phyloP scores from a whole-genome alignment of 2,888 invertebrate genomes.

The Amphipoea oculea region DNA sequence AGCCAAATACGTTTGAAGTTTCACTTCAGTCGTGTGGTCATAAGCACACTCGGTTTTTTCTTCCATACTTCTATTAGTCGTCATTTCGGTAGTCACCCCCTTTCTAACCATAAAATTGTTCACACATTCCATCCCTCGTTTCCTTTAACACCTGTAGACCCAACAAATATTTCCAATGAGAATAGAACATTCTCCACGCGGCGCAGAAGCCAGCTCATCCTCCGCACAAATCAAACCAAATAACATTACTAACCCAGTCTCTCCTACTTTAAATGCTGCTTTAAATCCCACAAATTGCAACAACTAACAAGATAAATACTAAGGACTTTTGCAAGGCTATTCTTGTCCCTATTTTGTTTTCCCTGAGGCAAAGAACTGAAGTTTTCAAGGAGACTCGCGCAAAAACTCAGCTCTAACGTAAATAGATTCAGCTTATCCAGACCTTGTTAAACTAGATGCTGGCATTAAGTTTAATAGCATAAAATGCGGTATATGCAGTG shows the following conservation, averaged over 20 bases:
- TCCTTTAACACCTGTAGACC: not conserved
- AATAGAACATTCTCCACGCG: not conserved
- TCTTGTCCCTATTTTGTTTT: slow-evolving; percentile 35
- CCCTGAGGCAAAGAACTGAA: slow-evolving; percentile 31
- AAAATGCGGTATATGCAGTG: slow-evolving; percentile 26
- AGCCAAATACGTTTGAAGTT: no score
- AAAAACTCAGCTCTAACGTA: slow-evolving; percentile 53
- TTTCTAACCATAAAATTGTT: no score
- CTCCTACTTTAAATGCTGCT: not conserved
- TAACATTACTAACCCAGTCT: not conserved
- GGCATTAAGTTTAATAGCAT: slow-evolving; percentile 44
- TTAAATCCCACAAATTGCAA: slow-evolving; percentile 6
- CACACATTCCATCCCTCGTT: no score
- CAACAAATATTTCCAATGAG: not conserved
- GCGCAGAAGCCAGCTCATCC: not conserved
- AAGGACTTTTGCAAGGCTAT: slow-evolving; percentile 36
- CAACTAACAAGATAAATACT: slow-evolving; percentile 37
- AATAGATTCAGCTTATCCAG: slow-evolving; percentile 61
- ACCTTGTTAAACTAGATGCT: slow-evolving; percentile 57
- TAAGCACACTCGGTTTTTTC: no score
- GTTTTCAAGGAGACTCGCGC: slow-evolving; percentile 33
- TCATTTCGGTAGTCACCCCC: no score
- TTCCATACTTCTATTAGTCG: no score
- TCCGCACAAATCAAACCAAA: not conserved
- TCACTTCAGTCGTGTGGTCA: no score